Conservation (phyloP, 2,113 vertebrate species). For the Nycticebus coucang region DNA sequence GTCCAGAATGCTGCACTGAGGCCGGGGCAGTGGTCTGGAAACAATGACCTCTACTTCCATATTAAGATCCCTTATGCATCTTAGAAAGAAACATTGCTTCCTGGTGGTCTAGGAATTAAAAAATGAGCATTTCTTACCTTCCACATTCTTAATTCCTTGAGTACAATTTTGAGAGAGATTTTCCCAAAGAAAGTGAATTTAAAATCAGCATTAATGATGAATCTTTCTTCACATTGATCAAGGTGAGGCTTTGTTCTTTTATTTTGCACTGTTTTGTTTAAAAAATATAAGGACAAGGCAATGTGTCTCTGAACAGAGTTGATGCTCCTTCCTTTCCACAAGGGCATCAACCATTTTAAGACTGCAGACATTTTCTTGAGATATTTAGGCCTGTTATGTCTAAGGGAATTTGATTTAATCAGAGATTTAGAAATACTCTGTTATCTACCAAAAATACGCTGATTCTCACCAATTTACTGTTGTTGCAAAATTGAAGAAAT, state of each 20-base stretch:
- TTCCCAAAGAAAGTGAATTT: not conserved
- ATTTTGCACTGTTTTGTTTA: not conserved
- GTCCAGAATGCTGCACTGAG: not conserved
- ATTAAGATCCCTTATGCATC: not conserved
- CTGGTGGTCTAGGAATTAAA: not conserved
- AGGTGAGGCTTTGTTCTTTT: not conserved
- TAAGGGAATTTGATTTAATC: conserved; percentile 76
- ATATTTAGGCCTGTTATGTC: conserved; percentile 69
- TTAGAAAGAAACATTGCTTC: not conserved
- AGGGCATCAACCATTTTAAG: conserved; percentile 73
- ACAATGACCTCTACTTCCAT: not conserved
- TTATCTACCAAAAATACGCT: conserved; percentile 54
- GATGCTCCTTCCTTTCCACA: conserved; percentile 57
- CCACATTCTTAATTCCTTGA: not conserved
- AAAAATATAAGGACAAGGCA: conserved; percentile 20
- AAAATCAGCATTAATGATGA: conserved; percentile 13
- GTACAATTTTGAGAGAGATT: conserved; percentile 6
- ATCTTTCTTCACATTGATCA: not conserved
- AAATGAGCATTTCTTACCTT: not conserved
- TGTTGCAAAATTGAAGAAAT: conserved; percentile 76
- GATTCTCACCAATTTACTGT: conserved; percentile 62
- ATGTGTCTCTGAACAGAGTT: conserved; percentile 57
- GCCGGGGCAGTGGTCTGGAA: no score
- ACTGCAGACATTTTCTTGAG: conserved; percentile 75
- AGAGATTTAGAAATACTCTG: conserved; percentile 74